Evolutionary conservation across 92 coral and sea anemone genomes (phyloP), one percentile per base, ranked within the genome.

Genomic region (Pocillopora meandrina): DNA sequence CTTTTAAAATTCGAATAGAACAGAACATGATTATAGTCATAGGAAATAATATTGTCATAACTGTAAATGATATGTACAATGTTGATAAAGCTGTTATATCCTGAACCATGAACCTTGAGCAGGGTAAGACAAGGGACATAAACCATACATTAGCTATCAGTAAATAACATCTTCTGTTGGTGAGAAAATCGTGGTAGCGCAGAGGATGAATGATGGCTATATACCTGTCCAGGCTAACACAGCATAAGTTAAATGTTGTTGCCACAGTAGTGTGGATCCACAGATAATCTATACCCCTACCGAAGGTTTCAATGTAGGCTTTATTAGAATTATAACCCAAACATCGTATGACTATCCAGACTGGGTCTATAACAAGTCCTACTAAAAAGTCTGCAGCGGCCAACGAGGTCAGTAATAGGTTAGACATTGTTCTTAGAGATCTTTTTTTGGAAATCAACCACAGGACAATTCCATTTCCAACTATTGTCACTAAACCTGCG

Each of bases 241-340:
- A 70, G 74, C 74, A 70, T 23, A 70, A 70, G 56, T 70, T 70
- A 17, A 70, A 70, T 36, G 74, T 14, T 4, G 74, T 70, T 8
- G 74, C 74, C 23, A 70, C 74, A 34, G 74, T 36, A 9, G 74
- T 70, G 55, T 70, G 74, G 23, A 70, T 70, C 74, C 74, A 36
- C 2, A 70, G 56, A 34, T 14, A 70, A 55, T 70, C 74, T 2
- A 70, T 35, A 70, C 20, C 74, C 42, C 33, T 70, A 8, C 74
- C 20, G 12, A 34, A 34, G 23, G 74, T 70, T 12, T 36, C 20
- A 1, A 70, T 1, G 18, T 17, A 6, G 52, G 52, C 8, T 42
- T 42, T 26, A 67, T 67, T 49, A 3, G n/a, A 9, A 31, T 34
- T 68, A 34, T 68, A 68, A 68, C 35, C 73, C 13, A 31, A n/a